Conservation (phyloP, 1,140 invertebrate species). For the Calosoma granatense region DNA sequence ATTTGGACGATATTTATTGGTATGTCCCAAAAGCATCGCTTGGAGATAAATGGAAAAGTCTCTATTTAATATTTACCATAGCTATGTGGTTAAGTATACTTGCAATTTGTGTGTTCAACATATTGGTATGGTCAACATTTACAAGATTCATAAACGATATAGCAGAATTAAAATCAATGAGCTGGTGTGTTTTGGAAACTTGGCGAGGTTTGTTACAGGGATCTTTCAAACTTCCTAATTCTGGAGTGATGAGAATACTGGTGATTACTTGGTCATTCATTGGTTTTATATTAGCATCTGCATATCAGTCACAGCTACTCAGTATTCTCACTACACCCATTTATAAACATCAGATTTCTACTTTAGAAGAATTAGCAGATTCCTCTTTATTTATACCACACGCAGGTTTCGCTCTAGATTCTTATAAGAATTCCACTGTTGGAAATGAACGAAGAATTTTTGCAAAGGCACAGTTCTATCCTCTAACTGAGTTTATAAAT, state of each 20-base stretch:
- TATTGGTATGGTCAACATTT: not conserved
- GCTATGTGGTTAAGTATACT: not conserved
- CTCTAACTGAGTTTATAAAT: too few species aligned
- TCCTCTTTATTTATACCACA: too few species aligned
- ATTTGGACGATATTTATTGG: not conserved
- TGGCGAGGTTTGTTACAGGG: not conserved
- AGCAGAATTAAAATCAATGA: not conserved
- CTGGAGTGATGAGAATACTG: not conserved
- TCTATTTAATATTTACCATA: not conserved
- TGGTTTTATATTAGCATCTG: not conserved
- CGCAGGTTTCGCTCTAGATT: too few species aligned
- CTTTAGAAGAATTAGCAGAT: not conserved
- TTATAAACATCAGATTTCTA: not conserved
- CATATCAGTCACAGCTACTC: not conserved
- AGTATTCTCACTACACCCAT: not conserved
- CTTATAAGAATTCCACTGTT: too few species aligned
- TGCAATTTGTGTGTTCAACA: not conserved
- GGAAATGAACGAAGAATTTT: too few species aligned
- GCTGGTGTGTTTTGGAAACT: not conserved
- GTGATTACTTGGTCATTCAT: not conserved
- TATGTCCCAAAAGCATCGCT: not conserved
- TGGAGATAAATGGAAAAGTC: not conserved
- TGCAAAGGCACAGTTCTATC: too few species aligned
- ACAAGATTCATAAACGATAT: not conserved
- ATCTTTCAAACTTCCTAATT: not conserved